A percentile compares a stretch with the other conserved stretches of the same genome.
Evolutionary conservation across 2,888 invertebrate genomes (phyloP).

Genomic region (Acrobeloides nanus): DNA sequence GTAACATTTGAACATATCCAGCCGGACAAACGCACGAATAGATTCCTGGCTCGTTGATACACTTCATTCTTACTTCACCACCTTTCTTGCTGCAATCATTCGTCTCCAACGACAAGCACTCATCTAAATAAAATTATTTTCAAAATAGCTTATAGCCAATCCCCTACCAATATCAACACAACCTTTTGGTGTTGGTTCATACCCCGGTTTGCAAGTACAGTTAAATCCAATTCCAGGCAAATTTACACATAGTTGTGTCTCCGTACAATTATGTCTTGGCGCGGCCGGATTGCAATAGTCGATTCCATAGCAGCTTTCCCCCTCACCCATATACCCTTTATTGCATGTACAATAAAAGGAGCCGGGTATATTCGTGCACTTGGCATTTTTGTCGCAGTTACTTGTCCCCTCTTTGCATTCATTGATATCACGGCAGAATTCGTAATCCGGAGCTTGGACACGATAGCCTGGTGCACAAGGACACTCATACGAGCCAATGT

Average conservation of each 20-base stretch:
- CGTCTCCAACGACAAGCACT: conserved; percentile 1
- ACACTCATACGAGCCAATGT: conserved; percentile 9
- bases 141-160: too few relatives aligned
- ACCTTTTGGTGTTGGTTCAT: conserved; percentile 1
- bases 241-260: conserved; percentile 8
- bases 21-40: conserved; percentile 1
- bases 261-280: conserved; percentile 12
- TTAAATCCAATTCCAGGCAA: conserved; percentile 3
- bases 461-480: conserved; percentile 8
- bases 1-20: neutral
- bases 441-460: conserved; percentile 14
- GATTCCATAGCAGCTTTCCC: conserved; percentile 1
- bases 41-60: conserved; percentile 1
- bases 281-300: conserved; percentile 6
- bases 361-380: neutral
- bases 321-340: neutral
- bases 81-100: conserved; percentile 6
- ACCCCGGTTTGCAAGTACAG: conserved; percentile 1
- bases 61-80: conserved; percentile 10
- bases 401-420: conserved; percentile 7
- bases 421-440: conserved; percentile 6
- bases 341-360: conserved; percentile 2
- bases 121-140: too few relatives aligned
- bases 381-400: conserved; percentile 1
- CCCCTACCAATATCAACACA: too few relatives aligned